These are phyloP conservation scores for Drosophila longiperda DNA, from an alignment of 2,888 invertebrate genomes.

Conservation along the genomic window DNA sequence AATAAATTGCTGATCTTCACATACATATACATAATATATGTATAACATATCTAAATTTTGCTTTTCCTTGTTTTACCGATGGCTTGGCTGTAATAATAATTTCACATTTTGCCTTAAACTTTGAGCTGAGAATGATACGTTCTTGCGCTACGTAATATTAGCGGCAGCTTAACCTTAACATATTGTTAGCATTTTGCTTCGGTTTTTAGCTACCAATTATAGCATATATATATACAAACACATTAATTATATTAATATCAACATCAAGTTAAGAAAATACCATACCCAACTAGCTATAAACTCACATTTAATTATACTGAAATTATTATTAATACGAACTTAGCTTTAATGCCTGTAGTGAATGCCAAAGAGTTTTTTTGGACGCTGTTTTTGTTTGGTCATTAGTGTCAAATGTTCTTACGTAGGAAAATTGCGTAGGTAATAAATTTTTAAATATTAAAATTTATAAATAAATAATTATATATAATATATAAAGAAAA, in stretches of 20 bases:
- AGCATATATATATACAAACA: background rate
- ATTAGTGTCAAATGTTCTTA: background rate
- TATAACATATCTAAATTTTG: background rate
- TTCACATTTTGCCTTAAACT: background rate
- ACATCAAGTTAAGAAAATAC: background rate
- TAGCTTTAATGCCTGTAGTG: background rate
- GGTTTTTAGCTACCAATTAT: constrained; percentile 4
- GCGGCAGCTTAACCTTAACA: background rate
- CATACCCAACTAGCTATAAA: background rate
- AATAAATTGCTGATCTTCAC: background rate
- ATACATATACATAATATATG: background rate
- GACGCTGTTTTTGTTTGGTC: background rate
- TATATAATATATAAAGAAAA: background rate
- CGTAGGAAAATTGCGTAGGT: background rate
- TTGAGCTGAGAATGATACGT: constrained; percentile 1
- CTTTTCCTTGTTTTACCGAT: background rate
- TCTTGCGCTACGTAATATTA: background rate
- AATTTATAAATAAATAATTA: background rate
- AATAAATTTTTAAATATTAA: background rate
- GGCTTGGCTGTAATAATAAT: background rate
- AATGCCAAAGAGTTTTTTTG: background rate
- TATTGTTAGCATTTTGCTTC: constrained; percentile 19
- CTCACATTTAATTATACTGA: background rate
- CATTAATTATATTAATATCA: constrained; percentile 7
- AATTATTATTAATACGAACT: background rate